These are phyloP conservation scores for Ophion slaviceki DNA, from an alignment of 2,888 invertebrate genomes.

Conservation along the genomic window DNA sequence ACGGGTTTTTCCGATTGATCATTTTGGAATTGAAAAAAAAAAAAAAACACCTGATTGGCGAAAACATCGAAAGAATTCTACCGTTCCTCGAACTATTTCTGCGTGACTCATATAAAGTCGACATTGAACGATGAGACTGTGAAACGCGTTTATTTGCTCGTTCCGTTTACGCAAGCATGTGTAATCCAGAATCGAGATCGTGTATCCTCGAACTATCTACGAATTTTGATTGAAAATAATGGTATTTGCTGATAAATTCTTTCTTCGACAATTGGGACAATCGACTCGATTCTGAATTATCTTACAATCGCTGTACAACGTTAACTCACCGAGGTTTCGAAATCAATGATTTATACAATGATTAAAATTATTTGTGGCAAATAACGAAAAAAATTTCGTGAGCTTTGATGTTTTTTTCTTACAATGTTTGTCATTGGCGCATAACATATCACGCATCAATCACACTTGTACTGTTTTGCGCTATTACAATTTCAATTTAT, in stretches of 20 bases:
- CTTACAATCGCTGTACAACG: constrained; percentile 56
- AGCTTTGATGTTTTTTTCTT: neutral
- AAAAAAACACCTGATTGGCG: neutral
- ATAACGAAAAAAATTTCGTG: constrained; percentile 6
- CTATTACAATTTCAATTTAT: constrained; percentile 1
- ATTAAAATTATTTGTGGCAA: constrained; percentile 63
- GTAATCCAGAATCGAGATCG: constrained; percentile 29
- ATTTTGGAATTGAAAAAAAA: neutral
- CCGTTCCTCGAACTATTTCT: neutral
- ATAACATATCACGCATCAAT: neutral
- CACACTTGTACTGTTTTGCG: constrained; percentile 25
- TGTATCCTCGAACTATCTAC: neutral
- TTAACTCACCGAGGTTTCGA: constrained; percentile 26
- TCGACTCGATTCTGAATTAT: constrained; percentile 54
- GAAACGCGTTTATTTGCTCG: constrained; percentile 23
- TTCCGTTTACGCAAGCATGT: neutral
- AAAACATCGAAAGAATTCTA: neutral
- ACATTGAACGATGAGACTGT: neutral
- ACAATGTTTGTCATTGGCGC: constrained; percentile 15
- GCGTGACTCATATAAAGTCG: neutral
- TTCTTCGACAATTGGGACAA: neutral
- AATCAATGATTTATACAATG: constrained; percentile 59
- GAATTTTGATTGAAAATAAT: constrained; percentile 7
- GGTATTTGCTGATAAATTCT: constrained; percentile 3
- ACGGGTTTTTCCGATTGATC: neutral